Evolutionary conservation across 2,113 vertebrate species (phyloP).

Genomic region (Nerophis ophidion): DNA sequence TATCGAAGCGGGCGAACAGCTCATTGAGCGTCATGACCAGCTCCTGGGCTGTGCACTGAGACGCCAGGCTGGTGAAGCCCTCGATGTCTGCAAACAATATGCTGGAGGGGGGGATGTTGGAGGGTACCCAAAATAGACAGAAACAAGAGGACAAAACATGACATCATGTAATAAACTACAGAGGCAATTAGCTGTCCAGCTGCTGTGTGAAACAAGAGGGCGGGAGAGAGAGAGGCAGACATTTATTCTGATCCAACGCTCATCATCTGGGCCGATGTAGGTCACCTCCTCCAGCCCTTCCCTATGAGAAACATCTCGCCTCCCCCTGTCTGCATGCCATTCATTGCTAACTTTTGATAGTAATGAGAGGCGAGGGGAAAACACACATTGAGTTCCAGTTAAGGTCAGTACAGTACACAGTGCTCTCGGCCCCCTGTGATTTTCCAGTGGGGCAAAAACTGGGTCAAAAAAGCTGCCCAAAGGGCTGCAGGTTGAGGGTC

Average conservation of each 20-base stretch:
- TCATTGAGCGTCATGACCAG: constrained; percentile 97
- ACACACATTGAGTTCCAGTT: constrained; percentile 10
- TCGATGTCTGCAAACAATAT: constrained; percentile 97
- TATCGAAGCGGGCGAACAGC: constrained; percentile 95
- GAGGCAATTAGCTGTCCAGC: too few species aligned
- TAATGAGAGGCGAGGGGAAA: constrained; percentile 44
- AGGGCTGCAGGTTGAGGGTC: constrained; percentile 3
- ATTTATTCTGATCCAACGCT: constrained; percentile 33
- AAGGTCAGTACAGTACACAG: constrained; percentile 56
- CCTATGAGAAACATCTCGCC: constrained; percentile 36
- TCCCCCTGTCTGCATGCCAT: constrained; percentile 48
- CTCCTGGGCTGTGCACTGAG: constrained; percentile 96
- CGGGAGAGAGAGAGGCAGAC: too few species aligned
- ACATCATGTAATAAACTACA: constrained; percentile 10
- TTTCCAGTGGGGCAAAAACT: constrained; percentile 7
- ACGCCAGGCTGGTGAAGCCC: constrained; percentile 95
- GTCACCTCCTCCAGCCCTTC: constrained; percentile 52
- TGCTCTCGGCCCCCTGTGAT: constrained; percentile 36
- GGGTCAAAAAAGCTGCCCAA: constrained; percentile 14
- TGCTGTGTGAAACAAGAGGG: too few species aligned
- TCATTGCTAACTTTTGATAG: constrained; percentile 61
- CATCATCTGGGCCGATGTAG: constrained; percentile 53
- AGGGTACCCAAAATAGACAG: constrained; percentile 10
- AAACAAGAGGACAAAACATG: constrained; percentile 30
- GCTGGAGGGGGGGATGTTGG: constrained; percentile 62